phyloP scores from a whole-genome alignment of 2,113 vertebrate species.

The Aptenodytes patagonicus region DNA sequence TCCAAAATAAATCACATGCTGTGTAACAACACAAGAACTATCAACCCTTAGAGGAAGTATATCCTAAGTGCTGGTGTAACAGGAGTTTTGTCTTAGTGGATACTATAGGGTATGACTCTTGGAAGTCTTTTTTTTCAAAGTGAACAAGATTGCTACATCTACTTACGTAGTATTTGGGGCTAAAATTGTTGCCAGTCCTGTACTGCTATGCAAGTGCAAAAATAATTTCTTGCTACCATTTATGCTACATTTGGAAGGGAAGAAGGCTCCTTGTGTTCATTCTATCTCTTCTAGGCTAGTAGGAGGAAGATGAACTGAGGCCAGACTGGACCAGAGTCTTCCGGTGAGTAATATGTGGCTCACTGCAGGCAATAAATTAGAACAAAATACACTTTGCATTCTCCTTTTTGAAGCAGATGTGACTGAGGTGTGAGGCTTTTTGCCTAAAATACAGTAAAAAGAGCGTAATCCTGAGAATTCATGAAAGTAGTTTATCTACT shows the following conservation, averaged over 20 bases:
- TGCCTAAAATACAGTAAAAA: background rate
- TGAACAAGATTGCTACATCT: background rate
- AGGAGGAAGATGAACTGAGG: background rate
- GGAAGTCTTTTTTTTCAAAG: background rate
- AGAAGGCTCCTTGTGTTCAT: background rate
- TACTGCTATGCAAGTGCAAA: background rate
- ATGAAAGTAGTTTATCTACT: background rate
- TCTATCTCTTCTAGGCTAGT: background rate
- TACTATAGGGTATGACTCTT: background rate
- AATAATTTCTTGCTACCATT: background rate
- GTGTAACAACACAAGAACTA: background rate
- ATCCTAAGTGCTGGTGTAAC: background rate
- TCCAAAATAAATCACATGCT: background rate
- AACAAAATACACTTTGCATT: background rate
- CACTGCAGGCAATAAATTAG: background rate
- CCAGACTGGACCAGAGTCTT: background rate
- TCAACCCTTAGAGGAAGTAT: background rate
- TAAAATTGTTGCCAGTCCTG: background rate
- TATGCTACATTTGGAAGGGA: background rate
- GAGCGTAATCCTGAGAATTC: background rate
- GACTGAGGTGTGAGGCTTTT: background rate
- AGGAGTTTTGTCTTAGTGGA: background rate
- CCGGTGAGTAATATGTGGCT: background rate
- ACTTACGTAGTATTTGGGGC: background rate
- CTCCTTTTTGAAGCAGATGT: background rate